phyloP scores from a whole-genome alignment of 1,140 invertebrate species.

The Temnothorax curvispinosus region DNA sequence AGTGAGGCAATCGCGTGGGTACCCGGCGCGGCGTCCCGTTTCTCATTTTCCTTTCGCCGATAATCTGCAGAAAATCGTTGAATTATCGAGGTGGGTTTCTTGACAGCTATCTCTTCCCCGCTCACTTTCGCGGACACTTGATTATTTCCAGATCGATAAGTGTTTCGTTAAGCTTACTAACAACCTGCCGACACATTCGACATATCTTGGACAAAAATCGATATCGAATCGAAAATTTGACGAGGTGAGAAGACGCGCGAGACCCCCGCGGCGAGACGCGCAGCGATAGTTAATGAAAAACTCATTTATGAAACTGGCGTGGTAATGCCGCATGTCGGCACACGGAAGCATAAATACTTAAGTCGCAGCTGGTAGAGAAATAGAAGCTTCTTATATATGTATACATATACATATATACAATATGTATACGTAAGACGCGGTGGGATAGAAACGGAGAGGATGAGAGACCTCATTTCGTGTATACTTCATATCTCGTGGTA shows the following conservation, averaged over 20 bases:
- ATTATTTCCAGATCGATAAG: constrained; percentile 24
- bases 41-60: constrained; percentile 55
- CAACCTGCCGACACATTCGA: background rate
- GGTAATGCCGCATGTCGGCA: constrained; percentile 1
- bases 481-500: constrained; percentile 73
- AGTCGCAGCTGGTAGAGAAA: constrained; percentile 51
- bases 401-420: background rate
- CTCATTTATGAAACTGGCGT: constrained; percentile 56
- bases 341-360: constrained; percentile 65
- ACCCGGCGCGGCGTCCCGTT: constrained; percentile 18
- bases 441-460: background rate
- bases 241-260: background rate
- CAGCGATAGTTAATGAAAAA: constrained; percentile 62
- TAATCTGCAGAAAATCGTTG: constrained; percentile 41
- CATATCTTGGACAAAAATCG: background rate
- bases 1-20: constrained; percentile 55
- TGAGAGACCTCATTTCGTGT: constrained; percentile 61
- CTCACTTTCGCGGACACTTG: background rate
- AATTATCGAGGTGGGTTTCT: constrained; percentile 20
- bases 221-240: constrained; percentile 13
- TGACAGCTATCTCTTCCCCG: background rate
- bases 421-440: constrained; percentile 17
- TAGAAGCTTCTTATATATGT: constrained; percentile 47
- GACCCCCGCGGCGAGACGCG: background rate
- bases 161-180: constrained; percentile 32